A percentile compares a stretch with the other conserved stretches of the same genome.
Conservation (phyloP, 2,797 vertebrate genomes). For the Acanthornis magna region DNA sequence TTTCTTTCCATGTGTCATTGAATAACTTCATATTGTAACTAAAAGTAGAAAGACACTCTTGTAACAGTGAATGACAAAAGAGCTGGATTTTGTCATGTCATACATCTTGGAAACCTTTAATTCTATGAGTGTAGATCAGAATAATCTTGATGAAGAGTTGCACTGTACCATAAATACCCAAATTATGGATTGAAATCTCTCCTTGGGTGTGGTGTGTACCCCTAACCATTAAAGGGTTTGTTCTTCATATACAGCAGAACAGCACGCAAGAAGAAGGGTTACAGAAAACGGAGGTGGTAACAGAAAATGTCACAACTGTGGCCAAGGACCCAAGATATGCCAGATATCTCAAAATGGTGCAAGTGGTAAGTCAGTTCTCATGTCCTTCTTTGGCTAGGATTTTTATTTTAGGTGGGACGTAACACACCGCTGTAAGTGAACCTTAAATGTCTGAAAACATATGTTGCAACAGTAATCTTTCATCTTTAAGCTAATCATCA, state of each 20-base stretch:
- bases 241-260: constrained; percentile 64
- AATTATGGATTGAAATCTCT: not conserved
- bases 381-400: not conserved
- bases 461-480: not conserved
- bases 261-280: constrained; percentile 68
- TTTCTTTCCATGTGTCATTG: not conserved
- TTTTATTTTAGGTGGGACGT: not conserved
- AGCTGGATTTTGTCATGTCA: not conserved
- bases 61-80: not conserved
- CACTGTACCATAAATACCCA: not conserved
- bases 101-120: not conserved
- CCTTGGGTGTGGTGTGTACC: not conserved
- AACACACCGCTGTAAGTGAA: not conserved
- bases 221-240: constrained; percentile 18
- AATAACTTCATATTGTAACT: not conserved
- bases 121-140: not conserved
- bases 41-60: not conserved
- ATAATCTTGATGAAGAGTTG: not conserved
- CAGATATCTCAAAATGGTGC: constrained; percentile 97
- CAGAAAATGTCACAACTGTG: constrained; percentile 86
- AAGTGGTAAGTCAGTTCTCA: constrained; percentile 87
- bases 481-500: not conserved
- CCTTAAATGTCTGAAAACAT: not conserved
- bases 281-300: constrained; percentile 75
- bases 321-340: constrained; percentile 94